These are phyloP conservation scores for Lampris incognitus DNA, from an alignment of 2,113 vertebrate genomes.

Conservation along the genomic window DNA sequence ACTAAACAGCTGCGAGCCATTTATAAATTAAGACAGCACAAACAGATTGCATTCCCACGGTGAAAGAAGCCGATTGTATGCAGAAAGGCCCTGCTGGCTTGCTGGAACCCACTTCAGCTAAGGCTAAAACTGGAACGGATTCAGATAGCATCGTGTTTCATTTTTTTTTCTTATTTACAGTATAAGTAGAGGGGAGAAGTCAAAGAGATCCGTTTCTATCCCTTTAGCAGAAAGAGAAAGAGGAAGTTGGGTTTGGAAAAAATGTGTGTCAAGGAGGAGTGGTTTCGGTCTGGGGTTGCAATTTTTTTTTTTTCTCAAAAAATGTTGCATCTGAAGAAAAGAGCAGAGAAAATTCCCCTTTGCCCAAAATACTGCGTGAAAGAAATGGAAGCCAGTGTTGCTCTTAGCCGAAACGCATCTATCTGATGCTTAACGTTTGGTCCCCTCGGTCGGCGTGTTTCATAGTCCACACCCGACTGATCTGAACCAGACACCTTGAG, in stretches of 20 bases:
- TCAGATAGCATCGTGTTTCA: constrained; percentile 26
- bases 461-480: constrained; percentile 30
- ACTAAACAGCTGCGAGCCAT: constrained; percentile 11
- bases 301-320: background rate
- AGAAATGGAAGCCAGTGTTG: constrained; percentile 35
- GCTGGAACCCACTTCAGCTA: constrained; percentile 20
- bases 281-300: constrained; percentile 48
- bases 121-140: constrained; percentile 14
- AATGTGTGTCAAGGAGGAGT: constrained; percentile 56
- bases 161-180: constrained; percentile 36
- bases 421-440: constrained; percentile 40
- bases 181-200: constrained; percentile 5
- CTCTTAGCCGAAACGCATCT: constrained; percentile 29
- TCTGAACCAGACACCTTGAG: constrained; percentile 16
- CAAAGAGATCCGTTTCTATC: constrained; percentile 25
- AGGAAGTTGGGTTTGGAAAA: constrained; percentile 57
- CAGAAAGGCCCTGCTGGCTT: constrained; percentile 10
- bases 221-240: constrained; percentile 47
- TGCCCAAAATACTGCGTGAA: constrained; percentile 28
- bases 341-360: constrained; percentile 9
- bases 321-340: too few relatives aligned
- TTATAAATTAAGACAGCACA: constrained; percentile 1
- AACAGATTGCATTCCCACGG: constrained; percentile 11
- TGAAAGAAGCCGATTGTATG: constrained; percentile 4
- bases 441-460: constrained; percentile 42